Conservation (phyloP, 2,888 invertebrate species). For the Melanchra persicariae region DNA sequence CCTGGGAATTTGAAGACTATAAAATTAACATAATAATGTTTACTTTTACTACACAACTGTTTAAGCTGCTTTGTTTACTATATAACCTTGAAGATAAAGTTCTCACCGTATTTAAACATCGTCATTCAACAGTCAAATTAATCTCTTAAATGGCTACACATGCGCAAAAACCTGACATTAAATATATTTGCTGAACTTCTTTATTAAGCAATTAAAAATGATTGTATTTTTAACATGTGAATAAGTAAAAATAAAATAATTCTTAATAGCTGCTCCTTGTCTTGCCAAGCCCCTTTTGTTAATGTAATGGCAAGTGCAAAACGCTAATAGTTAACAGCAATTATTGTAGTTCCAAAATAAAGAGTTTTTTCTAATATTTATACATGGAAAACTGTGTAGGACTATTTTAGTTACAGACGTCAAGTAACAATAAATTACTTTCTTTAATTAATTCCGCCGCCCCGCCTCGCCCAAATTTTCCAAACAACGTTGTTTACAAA, state of each 20-base stretch:
- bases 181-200: conserved; percentile 6
- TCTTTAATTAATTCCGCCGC: conserved; percentile 47
- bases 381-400: not conserved
- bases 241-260: conserved; percentile 1
- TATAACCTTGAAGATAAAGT: conserved; percentile 29
- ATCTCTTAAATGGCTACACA: conserved; percentile 2
- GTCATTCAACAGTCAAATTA: conserved; percentile 8
- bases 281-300: conserved; percentile 6
- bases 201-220: conserved; percentile 19
- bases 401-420: conserved; percentile 16
- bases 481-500: conserved; percentile 56
- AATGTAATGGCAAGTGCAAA: conserved; percentile 16
- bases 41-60: conserved; percentile 19
- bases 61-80: conserved; percentile 11
- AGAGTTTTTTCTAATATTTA: not conserved
- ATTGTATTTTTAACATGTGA: not conserved
- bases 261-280: not conserved
- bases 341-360: not conserved
- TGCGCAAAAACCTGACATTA: not conserved
- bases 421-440: conserved; percentile 42
- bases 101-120: conserved; percentile 15
- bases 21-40: conserved; percentile 41
- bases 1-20: conserved; percentile 44
- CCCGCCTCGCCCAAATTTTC: conserved; percentile 33
- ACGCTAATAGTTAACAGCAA: not conserved